A percentile compares a stretch with the other conserved stretches of the same genome.
Conservation (phyloP, 2,888 invertebrate species). For the Gonocerus acuteangulatus region DNA sequence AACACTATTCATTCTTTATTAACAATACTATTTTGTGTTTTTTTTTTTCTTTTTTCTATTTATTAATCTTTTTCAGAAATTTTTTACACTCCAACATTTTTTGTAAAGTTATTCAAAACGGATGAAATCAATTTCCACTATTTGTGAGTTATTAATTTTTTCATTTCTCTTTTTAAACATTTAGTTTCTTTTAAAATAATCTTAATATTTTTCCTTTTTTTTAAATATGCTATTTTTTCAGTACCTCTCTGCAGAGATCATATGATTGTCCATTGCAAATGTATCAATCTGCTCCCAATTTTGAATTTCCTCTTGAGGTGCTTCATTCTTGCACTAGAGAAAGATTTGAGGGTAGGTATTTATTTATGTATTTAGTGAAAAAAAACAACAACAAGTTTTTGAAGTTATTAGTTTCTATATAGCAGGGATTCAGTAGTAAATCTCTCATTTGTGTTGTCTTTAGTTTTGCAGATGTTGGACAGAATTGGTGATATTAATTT, state of each 20-base stretch:
- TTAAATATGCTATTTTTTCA: background rate
- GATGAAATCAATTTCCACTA: conserved; percentile 1
- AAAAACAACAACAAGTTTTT: background rate
- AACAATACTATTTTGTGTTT: background rate
- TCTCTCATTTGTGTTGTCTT: background rate
- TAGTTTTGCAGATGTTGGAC: conserved; percentile 11
- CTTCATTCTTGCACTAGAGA: background rate
- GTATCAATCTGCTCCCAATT: background rate
- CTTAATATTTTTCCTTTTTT: background rate
- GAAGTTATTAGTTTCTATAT: too few relatives aligned
- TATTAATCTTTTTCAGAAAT: background rate
- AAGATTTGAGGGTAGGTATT: conserved; percentile 11
- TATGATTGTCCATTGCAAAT: conserved; percentile 5
- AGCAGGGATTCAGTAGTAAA: too few relatives aligned
- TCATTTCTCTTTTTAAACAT: background rate
- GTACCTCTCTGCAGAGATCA: background rate
- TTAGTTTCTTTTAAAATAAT: background rate
- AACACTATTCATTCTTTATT: background rate
- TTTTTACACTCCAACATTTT: background rate
- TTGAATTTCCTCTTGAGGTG: conserved; percentile 5
- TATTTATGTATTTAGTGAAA: background rate
- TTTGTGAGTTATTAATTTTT: conserved; percentile 1
- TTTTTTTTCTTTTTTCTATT: background rate
- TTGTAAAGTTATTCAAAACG: conserved; percentile 2
- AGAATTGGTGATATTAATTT: background rate